phyloP scores from a whole-genome alignment of 2,888 invertebrate species.

The Pandemis cinnamomeana region DNA sequence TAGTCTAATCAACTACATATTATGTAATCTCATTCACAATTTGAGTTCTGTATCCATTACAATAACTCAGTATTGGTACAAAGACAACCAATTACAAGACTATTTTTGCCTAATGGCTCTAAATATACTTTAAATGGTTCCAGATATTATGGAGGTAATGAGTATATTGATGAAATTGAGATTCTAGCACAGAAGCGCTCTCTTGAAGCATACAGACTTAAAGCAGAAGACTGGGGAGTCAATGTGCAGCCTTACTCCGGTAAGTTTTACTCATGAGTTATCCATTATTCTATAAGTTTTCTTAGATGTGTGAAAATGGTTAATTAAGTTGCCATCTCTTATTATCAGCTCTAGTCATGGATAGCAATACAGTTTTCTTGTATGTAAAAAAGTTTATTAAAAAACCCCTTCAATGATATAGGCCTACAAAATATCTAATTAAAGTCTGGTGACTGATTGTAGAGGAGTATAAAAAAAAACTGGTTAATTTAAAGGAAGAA shows the following conservation, averaged over 20 bases:
- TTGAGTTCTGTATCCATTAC: background rate
- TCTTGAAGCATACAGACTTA: conserved; percentile 91
- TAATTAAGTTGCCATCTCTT: too few relatives aligned
- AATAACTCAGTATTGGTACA: background rate
- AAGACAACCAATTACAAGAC: conserved; percentile 2
- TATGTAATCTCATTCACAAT: background rate
- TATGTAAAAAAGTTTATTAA: too few relatives aligned
- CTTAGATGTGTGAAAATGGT: background rate
- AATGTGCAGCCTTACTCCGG: conserved; percentile 99
- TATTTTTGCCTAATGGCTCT: background rate
- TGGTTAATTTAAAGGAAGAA: too few relatives aligned
- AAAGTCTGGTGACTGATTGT: too few relatives aligned
- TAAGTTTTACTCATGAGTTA: conserved; percentile 43
- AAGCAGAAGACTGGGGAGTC: conserved; percentile 96
- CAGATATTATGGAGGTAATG: conserved; percentile 99
- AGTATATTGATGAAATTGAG: conserved; percentile 97
- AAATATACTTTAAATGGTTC: conserved; percentile 46
- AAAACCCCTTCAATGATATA: too few relatives aligned
- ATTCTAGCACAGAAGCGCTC: conserved; percentile 94
- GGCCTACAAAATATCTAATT: too few relatives aligned
- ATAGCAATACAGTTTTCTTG: too few relatives aligned
- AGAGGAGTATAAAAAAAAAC: too few relatives aligned
- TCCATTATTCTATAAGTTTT: background rate
- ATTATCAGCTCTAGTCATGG: too few relatives aligned
- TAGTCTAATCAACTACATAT: background rate